phyloP scores from a whole-genome alignment of 2,888 invertebrate genomes.

The Brassicogethes aeneus region DNA sequence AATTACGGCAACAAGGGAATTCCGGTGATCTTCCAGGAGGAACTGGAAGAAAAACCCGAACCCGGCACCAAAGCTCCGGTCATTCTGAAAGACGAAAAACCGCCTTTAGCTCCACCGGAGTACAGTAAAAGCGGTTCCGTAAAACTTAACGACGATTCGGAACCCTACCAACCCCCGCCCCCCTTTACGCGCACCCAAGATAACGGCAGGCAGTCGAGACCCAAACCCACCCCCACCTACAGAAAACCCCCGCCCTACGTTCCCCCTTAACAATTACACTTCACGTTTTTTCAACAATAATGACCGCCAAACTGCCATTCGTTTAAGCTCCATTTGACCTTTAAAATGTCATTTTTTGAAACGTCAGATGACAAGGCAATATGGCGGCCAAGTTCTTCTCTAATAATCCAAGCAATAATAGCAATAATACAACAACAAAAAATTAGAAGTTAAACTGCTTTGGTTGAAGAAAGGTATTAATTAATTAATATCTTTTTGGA shows the following conservation, averaged over 20 bases:
- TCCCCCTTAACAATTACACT: conserved; percentile 71
- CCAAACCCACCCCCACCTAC: conserved; percentile 83
- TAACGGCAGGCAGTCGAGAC: conserved; percentile 62
- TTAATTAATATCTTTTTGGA: too few relatives aligned
- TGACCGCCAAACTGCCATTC: conserved; percentile 5
- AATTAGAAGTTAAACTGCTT: too few relatives aligned
- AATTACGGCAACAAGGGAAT: conserved; percentile 77
- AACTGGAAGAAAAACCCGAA: conserved; percentile 87
- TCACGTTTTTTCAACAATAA: conserved; percentile 37
- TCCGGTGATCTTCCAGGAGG: conserved; percentile 89
- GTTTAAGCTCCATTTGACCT: too few relatives aligned
- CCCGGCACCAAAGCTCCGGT: conserved; percentile 87
- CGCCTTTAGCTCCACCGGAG: conserved; percentile 79
- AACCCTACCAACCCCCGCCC: conserved; percentile 87
- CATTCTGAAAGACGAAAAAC: conserved; percentile 91
- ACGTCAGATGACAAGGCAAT: too few relatives aligned
- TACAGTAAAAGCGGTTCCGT: conserved; percentile 47
- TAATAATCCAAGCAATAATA: too few relatives aligned
- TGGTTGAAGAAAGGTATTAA: too few relatives aligned
- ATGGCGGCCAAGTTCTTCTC: too few relatives aligned
- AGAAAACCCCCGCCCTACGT: conserved; percentile 95
- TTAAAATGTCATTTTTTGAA: too few relatives aligned
- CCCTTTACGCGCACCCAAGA: conserved; percentile 71
- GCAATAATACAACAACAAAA: too few relatives aligned
- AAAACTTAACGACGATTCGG: conserved; percentile 45